phyloP scores from a whole-genome alignment of 2,797 vertebrate genomes.

The Hirundo rustica region DNA sequence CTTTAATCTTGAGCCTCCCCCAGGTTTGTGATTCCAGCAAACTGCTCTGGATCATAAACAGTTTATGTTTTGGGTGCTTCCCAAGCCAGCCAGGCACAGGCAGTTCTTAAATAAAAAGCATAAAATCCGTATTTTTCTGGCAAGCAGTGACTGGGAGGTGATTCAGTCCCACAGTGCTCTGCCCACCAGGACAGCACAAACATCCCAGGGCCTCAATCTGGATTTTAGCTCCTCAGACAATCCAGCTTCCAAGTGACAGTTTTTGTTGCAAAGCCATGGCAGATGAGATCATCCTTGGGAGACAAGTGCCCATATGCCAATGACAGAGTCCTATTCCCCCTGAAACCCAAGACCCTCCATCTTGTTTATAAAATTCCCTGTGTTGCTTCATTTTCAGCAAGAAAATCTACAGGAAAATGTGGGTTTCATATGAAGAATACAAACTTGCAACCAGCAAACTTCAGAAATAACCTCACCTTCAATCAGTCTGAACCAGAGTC shows the following conservation, averaged over 20 bases:
- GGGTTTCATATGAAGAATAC: neutral
- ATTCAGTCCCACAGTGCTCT: neutral
- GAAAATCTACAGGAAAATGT: neutral
- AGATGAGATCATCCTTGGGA: neutral
- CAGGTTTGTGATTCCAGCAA: neutral
- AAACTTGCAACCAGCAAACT: neutral
- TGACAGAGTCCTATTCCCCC: neutral
- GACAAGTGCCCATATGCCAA: neutral
- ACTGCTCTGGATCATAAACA: neutral
- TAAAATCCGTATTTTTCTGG: neutral
- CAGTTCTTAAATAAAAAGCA: neutral
- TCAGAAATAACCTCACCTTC: neutral
- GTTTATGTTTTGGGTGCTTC: neutral
- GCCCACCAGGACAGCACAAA: neutral
- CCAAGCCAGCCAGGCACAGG: neutral
- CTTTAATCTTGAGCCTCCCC: neutral
- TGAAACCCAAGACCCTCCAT: neutral
- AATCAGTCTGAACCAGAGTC: neutral
- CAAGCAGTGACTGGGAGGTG: neutral
- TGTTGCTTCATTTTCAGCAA: rapidly evolving
- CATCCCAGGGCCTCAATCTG: neutral
- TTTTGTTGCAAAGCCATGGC: neutral
- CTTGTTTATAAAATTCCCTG: neutral
- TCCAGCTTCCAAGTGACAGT: neutral
- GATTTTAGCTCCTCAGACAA: neutral